Evolutionary conservation across 2,888 invertebrate genomes (phyloP).

Genomic region (Fragum fragum): DNA sequence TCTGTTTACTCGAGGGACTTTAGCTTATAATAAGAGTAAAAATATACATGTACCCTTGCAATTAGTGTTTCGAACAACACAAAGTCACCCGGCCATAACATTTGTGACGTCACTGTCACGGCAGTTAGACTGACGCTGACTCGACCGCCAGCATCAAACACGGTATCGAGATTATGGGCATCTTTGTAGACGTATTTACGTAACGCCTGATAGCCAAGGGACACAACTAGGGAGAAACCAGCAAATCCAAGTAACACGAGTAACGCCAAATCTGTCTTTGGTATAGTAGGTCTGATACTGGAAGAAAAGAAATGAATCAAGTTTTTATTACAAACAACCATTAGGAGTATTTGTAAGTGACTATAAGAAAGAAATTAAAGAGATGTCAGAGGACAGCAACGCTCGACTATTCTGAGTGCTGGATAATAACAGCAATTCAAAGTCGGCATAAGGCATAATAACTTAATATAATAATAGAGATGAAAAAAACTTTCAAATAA

Average conservation of each 20-base stretch:
- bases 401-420: too few species aligned
- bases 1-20: too few species aligned
- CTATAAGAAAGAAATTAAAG: too few species aligned
- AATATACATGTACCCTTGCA: slow-evolving; percentile 33
- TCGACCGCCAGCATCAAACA: slow-evolving; percentile 62
- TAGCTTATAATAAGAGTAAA: too few species aligned
- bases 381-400: too few species aligned
- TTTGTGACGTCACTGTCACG: slow-evolving; percentile 57
- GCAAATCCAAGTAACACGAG: slow-evolving; percentile 74
- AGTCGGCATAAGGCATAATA: too few species aligned
- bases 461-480: too few species aligned
- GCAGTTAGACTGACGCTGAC: slow-evolving; percentile 57
- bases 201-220: slow-evolving; percentile 69
- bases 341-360: too few species aligned
- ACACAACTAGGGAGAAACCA: slow-evolving; percentile 72
- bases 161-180: slow-evolving; percentile 73
- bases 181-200: slow-evolving; percentile 74
- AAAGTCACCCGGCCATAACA: slow-evolving; percentile 55
- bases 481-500: too few species aligned
- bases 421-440: too few species aligned
- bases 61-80: slow-evolving; percentile 36
- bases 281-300: slow-evolving; percentile 59
- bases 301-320: slow-evolving; percentile 83
- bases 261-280: slow-evolving; percentile 68
- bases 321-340: too few species aligned